These are phyloP conservation scores for Pteronotus mesoamericanus DNA, from an alignment of 2,797 vertebrate genomes.

Conservation along the genomic window DNA sequence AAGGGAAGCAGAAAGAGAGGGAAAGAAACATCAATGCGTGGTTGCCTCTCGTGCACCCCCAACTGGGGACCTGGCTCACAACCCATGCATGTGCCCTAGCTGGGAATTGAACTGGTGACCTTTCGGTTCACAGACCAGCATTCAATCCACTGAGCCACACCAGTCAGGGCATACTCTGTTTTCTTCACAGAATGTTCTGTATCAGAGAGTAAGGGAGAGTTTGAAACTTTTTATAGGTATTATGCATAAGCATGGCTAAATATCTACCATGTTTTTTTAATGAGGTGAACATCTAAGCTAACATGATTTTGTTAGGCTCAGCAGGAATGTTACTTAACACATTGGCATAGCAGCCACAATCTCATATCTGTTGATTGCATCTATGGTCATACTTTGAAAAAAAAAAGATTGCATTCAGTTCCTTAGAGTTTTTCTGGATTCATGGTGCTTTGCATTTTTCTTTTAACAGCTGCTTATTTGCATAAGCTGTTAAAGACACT, in stretches of 20 bases:
- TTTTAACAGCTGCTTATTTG: constrained; percentile 64
- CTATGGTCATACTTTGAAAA: constrained; percentile 29
- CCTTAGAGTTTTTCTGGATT: constrained; percentile 47
- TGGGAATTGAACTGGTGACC: no score
- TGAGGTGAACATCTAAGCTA: neutral
- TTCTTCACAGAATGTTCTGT: neutral
- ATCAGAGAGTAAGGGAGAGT: neutral
- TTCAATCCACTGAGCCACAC: no score
- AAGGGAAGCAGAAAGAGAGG: no score
- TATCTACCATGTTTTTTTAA: constrained; percentile 16
- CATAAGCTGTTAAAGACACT: constrained; percentile 44
- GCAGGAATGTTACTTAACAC: neutral
- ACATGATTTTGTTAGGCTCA: neutral
- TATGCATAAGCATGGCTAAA: neutral
- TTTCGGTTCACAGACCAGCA: no score
- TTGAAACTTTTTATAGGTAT: neutral
- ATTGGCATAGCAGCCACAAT: neutral
- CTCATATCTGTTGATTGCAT: constrained; percentile 1
- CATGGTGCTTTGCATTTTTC: constrained; percentile 44
- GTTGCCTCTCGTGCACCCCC: no score
- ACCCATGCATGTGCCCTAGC: no score
- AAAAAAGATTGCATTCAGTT: constrained; percentile 40
- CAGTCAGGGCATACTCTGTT: neutral
- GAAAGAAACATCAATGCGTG: no score
- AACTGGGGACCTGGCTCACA: no score